Percentiles rank a stretch among this genome's conserved stretches.
Evolutionary conservation across 1,140 invertebrate genomes (phyloP).

Genomic region (Tetramorium simillimum): DNA sequence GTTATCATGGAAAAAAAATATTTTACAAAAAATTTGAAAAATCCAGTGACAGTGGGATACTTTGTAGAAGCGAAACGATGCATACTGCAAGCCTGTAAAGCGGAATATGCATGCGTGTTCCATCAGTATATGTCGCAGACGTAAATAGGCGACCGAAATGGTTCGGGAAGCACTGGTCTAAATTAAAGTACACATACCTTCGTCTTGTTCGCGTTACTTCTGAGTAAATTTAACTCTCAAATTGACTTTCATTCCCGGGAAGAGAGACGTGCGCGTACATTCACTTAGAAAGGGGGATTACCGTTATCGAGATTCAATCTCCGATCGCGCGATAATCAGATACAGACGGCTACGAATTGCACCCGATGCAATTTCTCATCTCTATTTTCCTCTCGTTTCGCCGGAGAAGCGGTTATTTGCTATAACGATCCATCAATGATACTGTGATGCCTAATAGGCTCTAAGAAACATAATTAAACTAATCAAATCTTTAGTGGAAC

Average conservation of each 20-base stretch:
- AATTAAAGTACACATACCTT: constrained; percentile 39
- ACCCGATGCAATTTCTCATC: not conserved
- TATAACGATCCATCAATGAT: constrained; percentile 16
- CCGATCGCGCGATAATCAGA: not conserved
- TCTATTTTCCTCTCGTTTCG: not conserved
- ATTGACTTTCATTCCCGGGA: constrained; percentile 26
- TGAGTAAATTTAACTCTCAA: constrained; percentile 47
- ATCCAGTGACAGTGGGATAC: not conserved
- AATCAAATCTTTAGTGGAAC: constrained; percentile 25
- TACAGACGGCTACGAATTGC: not conserved
- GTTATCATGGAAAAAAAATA: not conserved
- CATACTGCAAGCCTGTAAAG: not conserved
- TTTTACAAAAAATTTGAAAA: not conserved
- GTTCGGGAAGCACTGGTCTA: constrained; percentile 37
- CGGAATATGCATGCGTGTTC: constrained; percentile 40
- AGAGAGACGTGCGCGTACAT: not conserved
- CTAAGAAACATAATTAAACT: constrained; percentile 39
- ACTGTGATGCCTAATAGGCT: not conserved
- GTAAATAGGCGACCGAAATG: constrained; percentile 32
- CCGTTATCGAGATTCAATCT: not conserved
- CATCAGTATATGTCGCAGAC: constrained; percentile 3
- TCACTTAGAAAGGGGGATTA: not conserved
- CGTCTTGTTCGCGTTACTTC: constrained; percentile 38
- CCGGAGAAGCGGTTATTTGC: not conserved
- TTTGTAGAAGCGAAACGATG: not conserved